Base-by-base conservation (phyloP, 2,797 vertebrate genomes). In the Rachycentron canadum region DNA sequence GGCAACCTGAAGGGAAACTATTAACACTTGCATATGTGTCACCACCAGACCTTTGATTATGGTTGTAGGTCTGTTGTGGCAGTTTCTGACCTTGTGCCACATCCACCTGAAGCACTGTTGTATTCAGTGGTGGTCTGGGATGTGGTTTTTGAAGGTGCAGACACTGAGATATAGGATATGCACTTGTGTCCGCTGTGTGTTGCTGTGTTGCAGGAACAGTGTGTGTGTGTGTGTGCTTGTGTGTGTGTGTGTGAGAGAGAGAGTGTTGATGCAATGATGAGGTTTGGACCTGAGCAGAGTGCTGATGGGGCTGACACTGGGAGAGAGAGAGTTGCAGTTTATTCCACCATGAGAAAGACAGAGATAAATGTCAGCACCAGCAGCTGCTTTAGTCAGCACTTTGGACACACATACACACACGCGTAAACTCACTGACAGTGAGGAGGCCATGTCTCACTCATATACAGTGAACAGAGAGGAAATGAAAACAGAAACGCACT, bases 301-400 rank as follows among this genome's bases (percentile, higher is more conserved):
- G 91, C 91, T 92, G 90, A 92, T 89, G 85, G 86, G 26, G 86
- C 84, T 84, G 85, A 89, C 85, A 76, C 58, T 64, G 79, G 3
- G 65, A 34, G 59, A 69, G 71, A 67, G 79, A 64, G 84, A 58
- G 86, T 58, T 80, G 85, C 87, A 88, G 87, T 90, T 87, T 91
- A 83, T 88, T 83, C 84, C 85, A 89, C 81, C 83, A 43, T 92
- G 81, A 87, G 87, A 91, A 86, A 85, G 80, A 90, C 83, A 92
- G 89, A 88, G 87, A 85, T 86, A 88, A 79, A 89, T 90, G 89
- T 94, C 93, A 94, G 93, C 92, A 92, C 45, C 83, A 66, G 34
- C 83, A 58, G 86, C 88, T 82, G 86, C 91, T 82, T 83, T 73
- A 79, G 90, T 94, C 92, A 93, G 93, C 93, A 89, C 61, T 89